phyloP scores from a whole-genome alignment of 2,113 vertebrate genomes.

The Spilogale gracilis region DNA sequence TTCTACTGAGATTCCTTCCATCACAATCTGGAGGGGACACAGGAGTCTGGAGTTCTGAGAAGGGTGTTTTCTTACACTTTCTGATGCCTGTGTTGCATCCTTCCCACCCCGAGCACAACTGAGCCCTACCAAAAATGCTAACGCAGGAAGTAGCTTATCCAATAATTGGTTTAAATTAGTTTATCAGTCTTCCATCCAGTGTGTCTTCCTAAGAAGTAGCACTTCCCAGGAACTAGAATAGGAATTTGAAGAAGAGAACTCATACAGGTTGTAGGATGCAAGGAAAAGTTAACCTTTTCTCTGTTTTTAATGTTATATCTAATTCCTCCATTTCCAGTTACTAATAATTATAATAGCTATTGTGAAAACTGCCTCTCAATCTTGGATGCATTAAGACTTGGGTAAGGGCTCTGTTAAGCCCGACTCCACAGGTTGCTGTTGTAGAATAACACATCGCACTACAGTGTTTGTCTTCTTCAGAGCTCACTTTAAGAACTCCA shows the following conservation, averaged over 20 bases:
- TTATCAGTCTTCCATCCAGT: neutral
- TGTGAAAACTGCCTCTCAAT: neutral
- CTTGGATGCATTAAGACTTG: neutral
- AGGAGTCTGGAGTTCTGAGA: neutral
- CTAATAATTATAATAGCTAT: neutral
- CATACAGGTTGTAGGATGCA: neutral
- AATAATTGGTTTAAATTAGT: constrained; percentile 6
- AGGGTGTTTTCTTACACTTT: neutral
- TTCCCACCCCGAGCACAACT: neutral
- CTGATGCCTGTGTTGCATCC: neutral
- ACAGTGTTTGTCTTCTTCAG: neutral
- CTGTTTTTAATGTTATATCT: neutral
- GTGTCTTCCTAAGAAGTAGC: constrained; percentile 35
- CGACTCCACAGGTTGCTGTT: constrained; percentile 34
- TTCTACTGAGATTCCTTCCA: neutral
- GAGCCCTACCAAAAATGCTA: neutral
- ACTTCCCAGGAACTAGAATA: constrained; percentile 31
- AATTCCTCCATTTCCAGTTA: neutral
- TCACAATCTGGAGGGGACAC: neutral
- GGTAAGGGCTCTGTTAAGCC: constrained; percentile 34
- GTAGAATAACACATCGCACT: neutral
- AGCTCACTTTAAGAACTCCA: constrained; percentile 37
- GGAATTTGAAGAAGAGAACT: constrained; percentile 35
- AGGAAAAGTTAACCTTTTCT: neutral
- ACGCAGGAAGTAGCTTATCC: neutral